Evolutionary conservation across 2,113 vertebrate species (phyloP).

Genomic region (Benitochromis conjunctus): DNA sequence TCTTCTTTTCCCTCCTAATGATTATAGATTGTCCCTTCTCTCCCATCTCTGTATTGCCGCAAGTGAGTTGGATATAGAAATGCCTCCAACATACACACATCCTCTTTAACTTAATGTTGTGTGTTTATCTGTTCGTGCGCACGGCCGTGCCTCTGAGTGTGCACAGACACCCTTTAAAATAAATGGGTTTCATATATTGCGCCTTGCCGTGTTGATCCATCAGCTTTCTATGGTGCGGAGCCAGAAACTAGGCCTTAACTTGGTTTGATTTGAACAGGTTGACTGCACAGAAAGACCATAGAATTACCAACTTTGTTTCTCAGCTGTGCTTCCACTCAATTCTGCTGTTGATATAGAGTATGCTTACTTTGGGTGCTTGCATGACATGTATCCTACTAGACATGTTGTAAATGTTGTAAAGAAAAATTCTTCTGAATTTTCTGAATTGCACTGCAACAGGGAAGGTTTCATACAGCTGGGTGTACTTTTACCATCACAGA

Average conservation of each 20-base stretch:
- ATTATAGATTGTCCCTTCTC: constrained; percentile 70
- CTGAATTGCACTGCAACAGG: not conserved
- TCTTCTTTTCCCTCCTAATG: constrained; percentile 63
- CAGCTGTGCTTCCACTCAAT: not conserved
- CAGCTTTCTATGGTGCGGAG: constrained; percentile 46
- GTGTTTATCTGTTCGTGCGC: constrained; percentile 10
- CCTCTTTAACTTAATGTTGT: constrained; percentile 17
- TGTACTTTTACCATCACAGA: not conserved
- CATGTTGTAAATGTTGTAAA: not conserved
- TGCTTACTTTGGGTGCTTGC: not conserved
- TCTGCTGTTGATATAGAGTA: not conserved
- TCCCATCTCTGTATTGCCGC: constrained; percentile 35
- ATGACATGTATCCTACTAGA: not conserved
- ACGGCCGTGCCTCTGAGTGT: not conserved
- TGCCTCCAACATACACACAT: constrained; percentile 21
- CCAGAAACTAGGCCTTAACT: constrained; percentile 35
- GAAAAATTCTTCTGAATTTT: not conserved
- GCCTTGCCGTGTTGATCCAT: constrained; percentile 50
- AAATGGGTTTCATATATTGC: constrained; percentile 72
- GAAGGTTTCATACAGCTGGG: not conserved
- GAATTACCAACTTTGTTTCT: not conserved
- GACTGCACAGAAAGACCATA: constrained; percentile 4
- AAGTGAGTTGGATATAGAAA: constrained; percentile 50
- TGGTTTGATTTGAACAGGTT: constrained; percentile 35
- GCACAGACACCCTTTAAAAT: constrained; percentile 53